phyloP scores from a whole-genome alignment of 2,113 vertebrate species.

The Ciconia boyciana region DNA sequence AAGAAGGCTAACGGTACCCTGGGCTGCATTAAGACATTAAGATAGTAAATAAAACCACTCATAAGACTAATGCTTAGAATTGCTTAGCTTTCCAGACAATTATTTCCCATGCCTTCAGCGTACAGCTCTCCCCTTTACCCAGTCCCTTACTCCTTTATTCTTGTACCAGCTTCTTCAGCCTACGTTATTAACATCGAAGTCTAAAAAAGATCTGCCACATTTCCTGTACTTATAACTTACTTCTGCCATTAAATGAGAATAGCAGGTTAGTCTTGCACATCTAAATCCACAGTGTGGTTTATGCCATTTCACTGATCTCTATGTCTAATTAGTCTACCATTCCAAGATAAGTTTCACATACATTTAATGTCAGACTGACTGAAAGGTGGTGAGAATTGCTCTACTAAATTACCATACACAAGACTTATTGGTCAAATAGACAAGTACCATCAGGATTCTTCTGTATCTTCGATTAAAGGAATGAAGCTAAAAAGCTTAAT shows the following conservation, averaged over 20 bases:
- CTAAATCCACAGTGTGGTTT: neutral
- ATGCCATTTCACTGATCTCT: neutral
- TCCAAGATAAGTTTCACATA: neutral
- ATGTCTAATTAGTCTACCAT: neutral
- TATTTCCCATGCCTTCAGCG: neutral
- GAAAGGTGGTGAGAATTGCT: neutral
- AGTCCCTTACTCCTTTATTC: neutral
- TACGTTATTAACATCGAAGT: fast-evolving
- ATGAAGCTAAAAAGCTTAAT: neutral
- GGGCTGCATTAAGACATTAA: neutral
- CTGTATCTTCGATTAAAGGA: neutral
- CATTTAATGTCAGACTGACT: neutral
- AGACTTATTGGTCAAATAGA: neutral
- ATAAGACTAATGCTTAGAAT: neutral
- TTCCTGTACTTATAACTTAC: neutral
- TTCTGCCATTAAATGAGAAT: neutral
- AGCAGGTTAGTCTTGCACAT: neutral
- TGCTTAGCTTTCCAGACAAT: neutral
- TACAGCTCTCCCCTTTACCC: neutral
- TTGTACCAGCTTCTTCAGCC: neutral
- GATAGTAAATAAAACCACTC: neutral
- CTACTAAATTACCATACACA: neutral
- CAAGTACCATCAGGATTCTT: neutral
- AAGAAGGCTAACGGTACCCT: fast-evolving
- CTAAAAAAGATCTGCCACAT: neutral